Percentiles rank a stretch among this genome's conserved stretches.
Evolutionary conservation across 2,888 invertebrate genomes (phyloP).

Genomic region (Pollenia labialis): DNA sequence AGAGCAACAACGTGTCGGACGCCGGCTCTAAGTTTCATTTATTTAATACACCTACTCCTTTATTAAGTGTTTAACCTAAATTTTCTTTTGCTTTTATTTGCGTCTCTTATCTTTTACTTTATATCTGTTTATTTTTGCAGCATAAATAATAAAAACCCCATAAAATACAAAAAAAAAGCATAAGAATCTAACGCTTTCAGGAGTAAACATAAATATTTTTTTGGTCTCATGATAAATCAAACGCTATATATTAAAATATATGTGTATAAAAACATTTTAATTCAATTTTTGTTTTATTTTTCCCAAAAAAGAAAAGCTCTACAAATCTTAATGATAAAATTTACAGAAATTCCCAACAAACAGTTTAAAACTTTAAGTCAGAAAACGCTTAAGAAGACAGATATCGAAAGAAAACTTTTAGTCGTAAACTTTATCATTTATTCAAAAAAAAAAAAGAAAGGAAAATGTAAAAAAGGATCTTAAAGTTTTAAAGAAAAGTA

Average conservation of each 20-base stretch:
- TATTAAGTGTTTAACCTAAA: slow-evolving; percentile 24
- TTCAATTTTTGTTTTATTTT: slow-evolving; percentile 1
- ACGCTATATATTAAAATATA: neutral
- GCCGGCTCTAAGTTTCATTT: neutral
- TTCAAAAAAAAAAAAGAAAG: neutral
- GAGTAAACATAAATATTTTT: neutral
- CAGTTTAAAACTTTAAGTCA: slow-evolving; percentile 31
- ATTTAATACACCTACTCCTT: neutral
- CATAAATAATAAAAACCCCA: neutral
- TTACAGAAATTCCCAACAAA: neutral
- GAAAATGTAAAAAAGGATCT: neutral
- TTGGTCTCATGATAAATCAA: neutral
- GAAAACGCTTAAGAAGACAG: neutral
- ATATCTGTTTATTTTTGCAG: neutral
- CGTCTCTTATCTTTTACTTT: neutral
- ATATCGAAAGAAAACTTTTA: neutral
- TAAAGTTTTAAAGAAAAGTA: neutral
- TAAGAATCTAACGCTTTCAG: neutral
- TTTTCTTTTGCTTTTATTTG: slow-evolving; percentile 14
- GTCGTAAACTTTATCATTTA: slow-evolving; percentile 34
- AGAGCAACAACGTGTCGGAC: neutral
- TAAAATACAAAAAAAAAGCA: neutral
- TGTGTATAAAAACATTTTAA: neutral
- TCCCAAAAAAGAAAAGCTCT: neutral
- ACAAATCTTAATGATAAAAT: slow-evolving; percentile 27